Conservation (phyloP, 1,140 invertebrate genomes). For the Aporrectodea caliginosa region DNA sequence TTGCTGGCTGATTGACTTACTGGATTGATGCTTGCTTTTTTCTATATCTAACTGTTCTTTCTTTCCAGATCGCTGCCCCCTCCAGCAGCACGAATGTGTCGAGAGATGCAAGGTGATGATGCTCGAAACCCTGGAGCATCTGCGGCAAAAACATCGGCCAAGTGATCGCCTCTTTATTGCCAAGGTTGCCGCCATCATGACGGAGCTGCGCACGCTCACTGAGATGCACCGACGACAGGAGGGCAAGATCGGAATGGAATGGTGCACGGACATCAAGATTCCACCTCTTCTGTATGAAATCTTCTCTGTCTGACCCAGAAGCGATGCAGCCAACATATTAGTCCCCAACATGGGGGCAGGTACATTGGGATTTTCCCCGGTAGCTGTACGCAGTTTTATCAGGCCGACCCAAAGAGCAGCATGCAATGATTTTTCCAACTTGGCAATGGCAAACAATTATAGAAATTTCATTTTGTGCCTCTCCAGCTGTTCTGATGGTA, state of each 20-base stretch:
- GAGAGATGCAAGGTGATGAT: constrained; percentile 21
- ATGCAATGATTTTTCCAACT: too few relatives aligned
- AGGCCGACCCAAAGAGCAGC: too few relatives aligned
- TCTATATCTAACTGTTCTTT: too few relatives aligned
- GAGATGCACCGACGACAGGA: constrained; percentile 23
- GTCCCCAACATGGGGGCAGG: too few relatives aligned
- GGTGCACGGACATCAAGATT: constrained; percentile 24
- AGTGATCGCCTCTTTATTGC: neutral
- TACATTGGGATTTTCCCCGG: too few relatives aligned
- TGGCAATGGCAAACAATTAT: too few relatives aligned
- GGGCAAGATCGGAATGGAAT: constrained; percentile 22
- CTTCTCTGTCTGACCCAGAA: constrained; percentile 18
- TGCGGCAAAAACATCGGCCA: neutral
- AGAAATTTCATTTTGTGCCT: too few relatives aligned
- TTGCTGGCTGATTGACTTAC: too few relatives aligned
- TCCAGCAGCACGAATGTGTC: constrained; percentile 8
- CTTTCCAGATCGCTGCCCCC: constrained; percentile 10
- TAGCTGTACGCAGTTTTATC: too few relatives aligned
- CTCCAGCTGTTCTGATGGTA: too few relatives aligned
- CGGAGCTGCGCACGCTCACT: constrained; percentile 21
- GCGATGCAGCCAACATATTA: too few relatives aligned
- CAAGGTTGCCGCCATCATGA: neutral
- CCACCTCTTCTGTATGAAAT: constrained; percentile 28
- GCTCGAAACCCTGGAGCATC: constrained; percentile 11
- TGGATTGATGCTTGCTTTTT: too few relatives aligned